Conservation (phyloP, 2,113 vertebrate species). For the Perca fluviatilis region DNA sequence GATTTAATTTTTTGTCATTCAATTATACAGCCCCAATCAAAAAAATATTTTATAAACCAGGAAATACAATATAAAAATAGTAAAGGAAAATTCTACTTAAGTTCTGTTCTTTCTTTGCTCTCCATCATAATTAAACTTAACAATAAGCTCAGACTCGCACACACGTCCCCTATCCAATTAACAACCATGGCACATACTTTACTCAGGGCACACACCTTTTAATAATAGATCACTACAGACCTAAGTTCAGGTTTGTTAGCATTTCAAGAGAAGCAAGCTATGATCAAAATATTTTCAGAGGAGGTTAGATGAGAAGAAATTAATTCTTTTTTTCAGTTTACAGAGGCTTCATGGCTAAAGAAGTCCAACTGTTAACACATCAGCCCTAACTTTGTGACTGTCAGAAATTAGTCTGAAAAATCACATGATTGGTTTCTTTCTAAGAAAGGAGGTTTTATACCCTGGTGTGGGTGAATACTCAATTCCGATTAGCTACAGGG, state of each 20-base stretch:
- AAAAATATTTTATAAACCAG: no score
- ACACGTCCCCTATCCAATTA: neutral
- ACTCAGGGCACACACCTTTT: neutral
- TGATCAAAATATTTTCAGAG: neutral
- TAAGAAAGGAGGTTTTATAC: neutral
- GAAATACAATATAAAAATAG: no score
- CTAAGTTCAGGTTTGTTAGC: neutral
- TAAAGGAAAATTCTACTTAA: no score
- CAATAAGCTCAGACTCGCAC: neutral
- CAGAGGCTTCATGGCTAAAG: neutral
- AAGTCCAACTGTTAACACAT: neutral
- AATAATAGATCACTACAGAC: neutral
- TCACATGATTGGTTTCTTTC: neutral
- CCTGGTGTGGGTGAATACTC: no score
- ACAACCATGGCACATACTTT: neutral
- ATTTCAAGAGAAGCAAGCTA: neutral
- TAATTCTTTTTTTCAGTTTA: neutral
- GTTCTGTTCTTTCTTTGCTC: neutral
- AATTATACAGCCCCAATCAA: no score
- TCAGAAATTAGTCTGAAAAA: neutral
- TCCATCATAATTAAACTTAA: neutral
- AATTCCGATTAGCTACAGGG: no score
- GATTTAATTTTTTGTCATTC: no score
- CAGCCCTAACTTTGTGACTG: neutral
- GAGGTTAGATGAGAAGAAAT: neutral